Percentiles rank a stretch among this genome's conserved stretches.
Conservation (phyloP, 2,113 vertebrate genomes). For the Gavialis gangeticus region DNA sequence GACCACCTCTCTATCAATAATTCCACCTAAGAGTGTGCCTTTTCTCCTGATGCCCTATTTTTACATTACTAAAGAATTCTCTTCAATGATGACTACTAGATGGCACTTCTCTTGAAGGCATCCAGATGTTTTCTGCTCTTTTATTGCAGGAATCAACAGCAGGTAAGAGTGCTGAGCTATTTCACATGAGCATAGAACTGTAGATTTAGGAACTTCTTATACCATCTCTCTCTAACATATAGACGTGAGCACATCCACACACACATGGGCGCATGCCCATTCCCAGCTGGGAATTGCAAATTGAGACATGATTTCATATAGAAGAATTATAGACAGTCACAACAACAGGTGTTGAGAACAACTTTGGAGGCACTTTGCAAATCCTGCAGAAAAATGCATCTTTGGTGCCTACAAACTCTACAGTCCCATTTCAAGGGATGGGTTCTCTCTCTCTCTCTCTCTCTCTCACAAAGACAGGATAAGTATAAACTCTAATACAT, state of each 20-base stretch:
- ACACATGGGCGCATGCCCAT: too few species aligned
- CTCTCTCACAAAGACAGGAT: neutral
- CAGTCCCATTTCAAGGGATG: neutral
- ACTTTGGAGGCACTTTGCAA: too few species aligned
- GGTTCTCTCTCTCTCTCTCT: neutral
- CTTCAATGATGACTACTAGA: neutral
- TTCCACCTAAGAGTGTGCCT: neutral
- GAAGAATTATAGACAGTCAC: too few species aligned
- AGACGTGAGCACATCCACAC: fast-evolving
- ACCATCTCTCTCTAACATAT: neutral
- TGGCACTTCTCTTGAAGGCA: neutral
- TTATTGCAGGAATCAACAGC: neutral
- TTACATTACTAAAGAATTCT: too few species aligned
- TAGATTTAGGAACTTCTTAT: neutral
- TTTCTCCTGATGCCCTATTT: neutral
- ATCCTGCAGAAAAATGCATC: too few species aligned
- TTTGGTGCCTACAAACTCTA: neutral
- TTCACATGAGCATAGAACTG: neutral
- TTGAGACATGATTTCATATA: neutral
- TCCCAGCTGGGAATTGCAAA: neutral
- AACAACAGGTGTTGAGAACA: too few species aligned
- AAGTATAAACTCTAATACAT: neutral
- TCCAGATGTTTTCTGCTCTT: neutral
- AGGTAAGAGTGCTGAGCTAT: neutral
- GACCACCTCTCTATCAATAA: neutral